A percentile compares a stretch with the other conserved stretches of the same genome.
Conservation (phyloP, 2,797 vertebrate genomes). For the Gadopsis marmoratus region DNA sequence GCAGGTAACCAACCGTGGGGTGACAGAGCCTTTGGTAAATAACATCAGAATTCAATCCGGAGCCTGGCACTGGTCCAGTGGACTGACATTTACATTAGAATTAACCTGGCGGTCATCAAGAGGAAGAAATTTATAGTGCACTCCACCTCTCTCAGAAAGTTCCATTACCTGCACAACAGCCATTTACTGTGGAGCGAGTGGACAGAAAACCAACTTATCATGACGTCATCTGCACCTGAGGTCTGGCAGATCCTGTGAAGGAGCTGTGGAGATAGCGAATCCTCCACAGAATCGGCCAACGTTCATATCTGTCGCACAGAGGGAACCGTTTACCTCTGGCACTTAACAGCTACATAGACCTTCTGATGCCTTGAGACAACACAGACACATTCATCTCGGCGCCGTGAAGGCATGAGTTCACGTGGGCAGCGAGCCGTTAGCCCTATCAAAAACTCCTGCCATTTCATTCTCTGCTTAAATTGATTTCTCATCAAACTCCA, state of each 20-base stretch:
- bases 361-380: conserved; percentile 24
- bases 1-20: conserved; percentile 15
- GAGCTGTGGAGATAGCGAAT: conserved; percentile 19
- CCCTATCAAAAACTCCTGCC: conserved; percentile 47
- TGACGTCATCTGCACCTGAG: conserved; percentile 12
- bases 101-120: conserved; percentile 59
- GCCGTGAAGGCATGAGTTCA: conserved; percentile 27
- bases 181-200: not conserved
- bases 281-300: not conserved
- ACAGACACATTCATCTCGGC: conserved; percentile 14
- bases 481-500: conserved; percentile 65
- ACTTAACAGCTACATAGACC: conserved; percentile 24
- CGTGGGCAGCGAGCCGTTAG: conserved; percentile 41
- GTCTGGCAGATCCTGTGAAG: conserved; percentile 23
- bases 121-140: conserved; percentile 33
- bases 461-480: conserved; percentile 49
- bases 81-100: conserved; percentile 81
- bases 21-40: conserved; percentile 69
- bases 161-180: not conserved
- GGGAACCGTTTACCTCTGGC: conserved; percentile 24
- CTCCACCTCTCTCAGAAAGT: conserved; percentile 27
- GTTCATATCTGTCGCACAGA: conserved; percentile 10
- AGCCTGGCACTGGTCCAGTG: conserved; percentile 51
- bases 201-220: not conserved
- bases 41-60: conserved; percentile 62